Evolutionary conservation across 2,888 invertebrate species (phyloP).

Genomic region (Limnephilus auricula): DNA sequence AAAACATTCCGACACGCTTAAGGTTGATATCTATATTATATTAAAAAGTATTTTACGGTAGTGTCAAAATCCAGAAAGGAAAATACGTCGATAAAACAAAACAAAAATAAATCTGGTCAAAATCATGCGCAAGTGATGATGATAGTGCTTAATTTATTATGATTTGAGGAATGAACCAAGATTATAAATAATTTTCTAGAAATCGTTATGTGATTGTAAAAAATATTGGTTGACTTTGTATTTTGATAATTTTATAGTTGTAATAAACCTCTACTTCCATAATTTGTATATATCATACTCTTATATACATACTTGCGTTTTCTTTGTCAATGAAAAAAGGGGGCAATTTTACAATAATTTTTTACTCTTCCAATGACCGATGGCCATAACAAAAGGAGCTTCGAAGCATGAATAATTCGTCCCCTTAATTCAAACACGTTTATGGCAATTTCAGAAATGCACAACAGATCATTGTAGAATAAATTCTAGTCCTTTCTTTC

Average conservation of each 20-base stretch:
- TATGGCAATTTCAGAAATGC: not conserved
- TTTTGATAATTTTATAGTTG: not conserved
- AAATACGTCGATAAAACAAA: not conserved
- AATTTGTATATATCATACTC: no score
- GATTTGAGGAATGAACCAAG: no score
- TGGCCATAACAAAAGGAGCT: not conserved
- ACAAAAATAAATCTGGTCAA: not conserved
- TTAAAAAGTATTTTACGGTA: no score
- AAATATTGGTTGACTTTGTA: not conserved
- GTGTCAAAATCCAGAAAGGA: no score
- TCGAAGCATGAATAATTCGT: not conserved
- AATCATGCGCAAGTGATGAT: no score
- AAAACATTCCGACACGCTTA: no score
- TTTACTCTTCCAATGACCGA: not conserved
- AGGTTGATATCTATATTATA: no score
- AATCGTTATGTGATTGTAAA: no score
- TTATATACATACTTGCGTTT: not conserved
- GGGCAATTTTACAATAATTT: not conserved
- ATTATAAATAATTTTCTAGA: no score
- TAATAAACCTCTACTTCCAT: not conserved
- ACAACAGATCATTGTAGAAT: not conserved
- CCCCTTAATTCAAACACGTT: not conserved
- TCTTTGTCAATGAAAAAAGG: not conserved
- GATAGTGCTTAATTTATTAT: no score
- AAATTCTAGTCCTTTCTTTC: not conserved